Percentiles rank a stretch among this genome's conserved stretches.
Evolutionary conservation across 92 coral and sea anemone species (phyloP).

Genomic region (Epizoanthus illoricatus): DNA sequence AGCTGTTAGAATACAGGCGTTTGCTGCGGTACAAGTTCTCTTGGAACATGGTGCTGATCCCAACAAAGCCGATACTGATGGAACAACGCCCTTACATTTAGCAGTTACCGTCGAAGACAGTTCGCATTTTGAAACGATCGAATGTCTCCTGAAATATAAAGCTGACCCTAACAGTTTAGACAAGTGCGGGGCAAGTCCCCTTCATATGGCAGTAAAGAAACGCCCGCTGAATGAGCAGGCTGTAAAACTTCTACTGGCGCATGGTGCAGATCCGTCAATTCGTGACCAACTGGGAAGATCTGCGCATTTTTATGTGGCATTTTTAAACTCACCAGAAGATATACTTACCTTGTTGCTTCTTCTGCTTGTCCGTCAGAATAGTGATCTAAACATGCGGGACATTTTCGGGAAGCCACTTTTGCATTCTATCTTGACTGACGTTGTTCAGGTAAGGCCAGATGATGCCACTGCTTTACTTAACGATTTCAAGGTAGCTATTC

Average conservation of each 20-base stretch:
- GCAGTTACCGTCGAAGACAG: background rate
- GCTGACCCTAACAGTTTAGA: slow-evolving; percentile 36
- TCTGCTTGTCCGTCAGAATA: background rate
- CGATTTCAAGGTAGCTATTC: background rate
- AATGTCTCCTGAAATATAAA: background rate
- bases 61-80: slow-evolving; percentile 12
- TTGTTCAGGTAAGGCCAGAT: background rate
- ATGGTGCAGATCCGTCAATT: background rate
- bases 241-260: background rate
- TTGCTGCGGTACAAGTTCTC: slow-evolving; percentile 2
- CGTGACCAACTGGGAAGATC: slow-evolving; percentile 12
- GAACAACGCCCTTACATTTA: slow-evolving; percentile 28
- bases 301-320: background rate
- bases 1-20: background rate
- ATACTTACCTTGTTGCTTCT: background rate
- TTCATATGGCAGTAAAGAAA: background rate
- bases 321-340: background rate
- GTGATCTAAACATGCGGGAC: slow-evolving; percentile 3
- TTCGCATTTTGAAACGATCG: background rate
- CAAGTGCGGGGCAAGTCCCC: slow-evolving; percentile 14
- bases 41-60: slow-evolving; percentile 13
- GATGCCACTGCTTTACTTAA: background rate
- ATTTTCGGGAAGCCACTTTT: slow-evolving; percentile 31
- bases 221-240: background rate
- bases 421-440: background rate